These are phyloP conservation scores for Callyntrura guangdongensis DNA, from an alignment of 2,888 invertebrate species.

Conservation along the genomic window DNA sequence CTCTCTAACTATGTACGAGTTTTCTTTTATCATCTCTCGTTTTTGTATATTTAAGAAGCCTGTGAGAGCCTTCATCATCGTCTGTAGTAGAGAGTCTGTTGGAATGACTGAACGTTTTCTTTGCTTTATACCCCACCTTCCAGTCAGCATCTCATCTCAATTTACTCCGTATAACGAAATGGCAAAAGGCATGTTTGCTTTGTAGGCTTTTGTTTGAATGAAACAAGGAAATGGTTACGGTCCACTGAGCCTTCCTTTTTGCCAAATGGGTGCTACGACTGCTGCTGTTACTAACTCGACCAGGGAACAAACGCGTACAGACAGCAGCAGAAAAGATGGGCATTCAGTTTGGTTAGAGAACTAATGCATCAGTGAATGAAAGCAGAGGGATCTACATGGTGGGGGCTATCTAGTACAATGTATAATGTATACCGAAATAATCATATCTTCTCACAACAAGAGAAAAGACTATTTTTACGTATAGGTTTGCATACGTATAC, in stretches of 20 bases:
- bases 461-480: too few species aligned
- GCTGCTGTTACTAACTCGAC: background rate
- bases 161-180: slow-evolving; percentile 61
- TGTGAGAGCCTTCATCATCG: too few species aligned
- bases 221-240: slow-evolving; percentile 78
- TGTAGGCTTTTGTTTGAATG: slow-evolving; percentile 73
- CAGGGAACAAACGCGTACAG: slow-evolving; percentile 36
- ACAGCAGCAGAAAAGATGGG: slow-evolving; percentile 37
- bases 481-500: background rate
- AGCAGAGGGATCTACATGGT: background rate
- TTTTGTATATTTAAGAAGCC: slow-evolving; percentile 7
- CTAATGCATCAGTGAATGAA: slow-evolving; percentile 17
- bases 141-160: slow-evolving; percentile 28
- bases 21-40: slow-evolving; percentile 23
- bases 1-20: too few species aligned
- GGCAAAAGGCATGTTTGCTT: slow-evolving; percentile 70
- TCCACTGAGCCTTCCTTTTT: slow-evolving; percentile 76
- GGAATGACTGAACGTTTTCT: slow-evolving; percentile 56
- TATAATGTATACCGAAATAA: too few species aligned
- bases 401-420: background rate
- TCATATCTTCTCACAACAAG: too few species aligned
- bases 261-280: slow-evolving; percentile 54
- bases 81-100: too few species aligned
- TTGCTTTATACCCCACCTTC: slow-evolving; percentile 34
- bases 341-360: background rate